phyloP scores from a whole-genome alignment of 2,113 vertebrate species.

The Terrapene triunguis region DNA sequence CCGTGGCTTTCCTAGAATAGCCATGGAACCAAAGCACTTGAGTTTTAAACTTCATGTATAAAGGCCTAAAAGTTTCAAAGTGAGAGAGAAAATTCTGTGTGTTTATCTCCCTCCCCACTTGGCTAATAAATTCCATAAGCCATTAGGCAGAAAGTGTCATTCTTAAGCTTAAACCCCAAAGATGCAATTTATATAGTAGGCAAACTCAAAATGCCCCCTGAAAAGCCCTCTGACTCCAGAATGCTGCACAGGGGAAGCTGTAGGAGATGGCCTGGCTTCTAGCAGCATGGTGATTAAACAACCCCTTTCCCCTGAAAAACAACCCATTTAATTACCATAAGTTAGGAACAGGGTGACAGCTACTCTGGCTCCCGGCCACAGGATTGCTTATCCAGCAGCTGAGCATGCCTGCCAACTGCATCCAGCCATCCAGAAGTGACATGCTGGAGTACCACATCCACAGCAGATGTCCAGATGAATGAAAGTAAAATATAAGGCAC shows the following conservation, averaged over 20 bases:
- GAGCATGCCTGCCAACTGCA: background rate
- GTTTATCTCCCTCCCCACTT: background rate
- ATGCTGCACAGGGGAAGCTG: background rate
- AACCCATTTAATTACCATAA: background rate
- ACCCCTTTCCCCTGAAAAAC: background rate
- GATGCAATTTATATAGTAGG: background rate
- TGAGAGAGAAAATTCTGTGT: background rate
- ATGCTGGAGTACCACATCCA: background rate
- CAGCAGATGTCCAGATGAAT: background rate
- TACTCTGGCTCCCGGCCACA: background rate
- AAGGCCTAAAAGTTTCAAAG: background rate
- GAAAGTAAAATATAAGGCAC: background rate
- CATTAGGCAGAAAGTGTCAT: background rate
- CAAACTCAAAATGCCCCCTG: background rate
- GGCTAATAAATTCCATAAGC: background rate
- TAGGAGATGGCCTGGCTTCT: background rate
- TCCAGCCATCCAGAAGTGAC: background rate
- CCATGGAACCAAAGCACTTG: background rate
- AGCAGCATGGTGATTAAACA: background rate
- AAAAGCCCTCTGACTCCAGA: background rate
- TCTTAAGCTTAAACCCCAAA: background rate
- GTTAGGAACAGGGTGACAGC: background rate
- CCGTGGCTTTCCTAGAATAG: background rate
- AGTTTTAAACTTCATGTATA: rapidly evolving
- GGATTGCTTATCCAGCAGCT: background rate